These are phyloP conservation scores for Cromileptes altivelis DNA, from an alignment of 2,113 vertebrate species.

Conservation along the genomic window DNA sequence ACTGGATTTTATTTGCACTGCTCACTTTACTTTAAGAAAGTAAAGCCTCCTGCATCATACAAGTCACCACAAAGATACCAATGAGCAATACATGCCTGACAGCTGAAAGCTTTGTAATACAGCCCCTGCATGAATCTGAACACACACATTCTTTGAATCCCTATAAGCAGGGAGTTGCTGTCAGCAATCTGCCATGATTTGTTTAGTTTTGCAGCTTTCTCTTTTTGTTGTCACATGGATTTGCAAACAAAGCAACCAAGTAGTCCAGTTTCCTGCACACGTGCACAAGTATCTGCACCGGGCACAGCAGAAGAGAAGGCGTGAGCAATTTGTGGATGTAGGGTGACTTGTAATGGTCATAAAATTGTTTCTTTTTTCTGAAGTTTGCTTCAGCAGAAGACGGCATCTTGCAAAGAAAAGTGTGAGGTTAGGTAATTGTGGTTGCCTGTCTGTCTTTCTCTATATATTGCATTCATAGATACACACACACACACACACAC, in stretches of 20 bases:
- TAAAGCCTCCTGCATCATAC: not conserved
- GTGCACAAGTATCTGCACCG: conserved; percentile 24
- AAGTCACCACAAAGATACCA: not conserved
- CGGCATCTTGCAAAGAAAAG: conserved; percentile 7
- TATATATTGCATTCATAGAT: conserved; percentile 1
- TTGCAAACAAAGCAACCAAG: conserved; percentile 18
- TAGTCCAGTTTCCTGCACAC: conserved; percentile 39
- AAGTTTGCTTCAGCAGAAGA: conserved; percentile 23
- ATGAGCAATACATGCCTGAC: not conserved
- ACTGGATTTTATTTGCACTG: not conserved
- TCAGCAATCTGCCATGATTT: conserved; percentile 23
- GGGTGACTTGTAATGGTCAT: conserved; percentile 6
- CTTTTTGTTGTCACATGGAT: conserved; percentile 51
- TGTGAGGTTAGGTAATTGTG: not conserved
- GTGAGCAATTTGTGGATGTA: conserved; percentile 43
- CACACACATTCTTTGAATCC: not conserved
- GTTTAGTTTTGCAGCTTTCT: conserved; percentile 11
- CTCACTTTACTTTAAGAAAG: not conserved
- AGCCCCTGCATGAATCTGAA: not conserved
- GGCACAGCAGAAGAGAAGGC: conserved; percentile 10
- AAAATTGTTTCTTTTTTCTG: conserved; percentile 17
- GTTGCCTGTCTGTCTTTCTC: not conserved
- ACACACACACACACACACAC: not conserved
- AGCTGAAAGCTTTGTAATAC: too few species aligned
- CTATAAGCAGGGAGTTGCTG: not conserved